Conservation (phyloP, 2,113 vertebrate species). For the Camelus bactrianus region DNA sequence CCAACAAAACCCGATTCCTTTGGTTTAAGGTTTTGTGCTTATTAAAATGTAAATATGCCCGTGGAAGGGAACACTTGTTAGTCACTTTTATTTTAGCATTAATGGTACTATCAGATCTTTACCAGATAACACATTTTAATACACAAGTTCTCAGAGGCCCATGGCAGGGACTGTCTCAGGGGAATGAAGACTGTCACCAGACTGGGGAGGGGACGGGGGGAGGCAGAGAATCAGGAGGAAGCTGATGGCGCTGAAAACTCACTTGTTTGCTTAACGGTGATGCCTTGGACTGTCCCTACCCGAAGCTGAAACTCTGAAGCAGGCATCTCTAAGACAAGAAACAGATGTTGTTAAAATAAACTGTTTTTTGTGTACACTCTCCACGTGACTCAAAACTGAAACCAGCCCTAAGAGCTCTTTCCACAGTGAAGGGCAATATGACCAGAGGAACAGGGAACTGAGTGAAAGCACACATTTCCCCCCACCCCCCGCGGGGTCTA, state of each 20-base stretch:
- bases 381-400: neutral
- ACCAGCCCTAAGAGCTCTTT: neutral
- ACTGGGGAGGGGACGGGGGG: fast-evolving
- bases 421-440: neutral
- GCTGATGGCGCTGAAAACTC: neutral
- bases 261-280: neutral
- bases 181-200: neutral
- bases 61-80: neutral
- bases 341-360: neutral
- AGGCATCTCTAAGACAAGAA: neutral
- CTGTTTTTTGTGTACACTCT: neutral
- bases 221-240: neutral
- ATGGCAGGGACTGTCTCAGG: neutral
- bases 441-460: neutral
- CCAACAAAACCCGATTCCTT: neutral
- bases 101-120: neutral
- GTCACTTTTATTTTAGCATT: neutral
- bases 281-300: neutral
- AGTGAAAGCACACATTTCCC: neutral
- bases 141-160: neutral
- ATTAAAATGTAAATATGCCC: neutral
- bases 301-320: neutral
- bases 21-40: neutral
- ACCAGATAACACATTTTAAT: neutral
- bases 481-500: neutral